Evolutionary conservation across 1,140 invertebrate species (phyloP).

Genomic region (Eciton burchellii): DNA sequence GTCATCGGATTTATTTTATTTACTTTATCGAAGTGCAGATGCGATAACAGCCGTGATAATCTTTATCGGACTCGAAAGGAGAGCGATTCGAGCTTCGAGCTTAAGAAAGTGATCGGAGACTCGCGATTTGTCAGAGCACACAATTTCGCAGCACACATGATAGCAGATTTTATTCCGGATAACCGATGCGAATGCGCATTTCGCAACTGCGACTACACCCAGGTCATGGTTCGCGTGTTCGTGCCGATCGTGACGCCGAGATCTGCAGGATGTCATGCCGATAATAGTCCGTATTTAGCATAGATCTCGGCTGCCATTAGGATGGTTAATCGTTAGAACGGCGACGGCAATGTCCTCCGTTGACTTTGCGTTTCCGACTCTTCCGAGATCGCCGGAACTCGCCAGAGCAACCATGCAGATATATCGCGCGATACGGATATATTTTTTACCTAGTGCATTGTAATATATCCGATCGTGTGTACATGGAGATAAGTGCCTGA

Average conservation of each 20-base stretch:
- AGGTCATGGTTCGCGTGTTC: conserved; percentile 69
- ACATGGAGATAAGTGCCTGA: background rate
- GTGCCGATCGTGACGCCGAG: conserved; percentile 43
- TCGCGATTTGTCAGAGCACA: conserved; percentile 18
- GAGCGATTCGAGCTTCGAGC: background rate
- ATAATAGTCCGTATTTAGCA: conserved; percentile 75
- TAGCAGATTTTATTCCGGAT: conserved; percentile 26
- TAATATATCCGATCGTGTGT: background rate
- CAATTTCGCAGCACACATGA: background rate
- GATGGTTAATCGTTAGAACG: conserved; percentile 76
- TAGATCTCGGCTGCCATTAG: conserved; percentile 73
- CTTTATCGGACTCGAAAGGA: background rate
- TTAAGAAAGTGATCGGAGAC: background rate
- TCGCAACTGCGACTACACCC: conserved; percentile 53
- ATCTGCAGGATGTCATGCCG: conserved; percentile 76
- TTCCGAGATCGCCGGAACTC: background rate
- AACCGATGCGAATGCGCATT: conserved; percentile 56
- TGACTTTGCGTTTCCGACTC: conserved; percentile 35
- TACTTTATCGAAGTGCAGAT: too few relatives aligned
- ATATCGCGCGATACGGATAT: background rate
- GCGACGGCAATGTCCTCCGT: conserved; percentile 68
- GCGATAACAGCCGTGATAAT: too few relatives aligned
- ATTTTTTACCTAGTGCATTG: background rate
- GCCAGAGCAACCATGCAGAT: background rate
- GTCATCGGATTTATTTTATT: background rate